Conservation (phyloP, 2,888 invertebrate species). For the Drosophila austrosaltans region DNA sequence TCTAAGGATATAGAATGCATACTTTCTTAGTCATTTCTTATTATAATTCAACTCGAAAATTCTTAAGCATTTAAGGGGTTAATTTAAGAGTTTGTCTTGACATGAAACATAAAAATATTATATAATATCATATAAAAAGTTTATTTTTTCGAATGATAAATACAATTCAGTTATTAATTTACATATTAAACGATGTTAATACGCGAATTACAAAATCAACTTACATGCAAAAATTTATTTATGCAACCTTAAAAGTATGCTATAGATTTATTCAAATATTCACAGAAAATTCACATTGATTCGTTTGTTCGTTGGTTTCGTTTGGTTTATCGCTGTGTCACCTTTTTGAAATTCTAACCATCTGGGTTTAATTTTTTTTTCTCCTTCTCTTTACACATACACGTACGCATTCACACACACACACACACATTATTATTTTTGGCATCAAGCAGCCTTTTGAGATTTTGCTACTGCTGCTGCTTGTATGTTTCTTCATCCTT, state of each 20-base stretch:
- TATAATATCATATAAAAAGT: too few relatives aligned
- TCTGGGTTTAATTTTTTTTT: background rate
- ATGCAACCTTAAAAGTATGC: background rate
- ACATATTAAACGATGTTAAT: too few relatives aligned
- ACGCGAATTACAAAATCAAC: background rate
- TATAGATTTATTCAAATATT: background rate
- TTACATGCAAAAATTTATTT: background rate
- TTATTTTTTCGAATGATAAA: too few relatives aligned
- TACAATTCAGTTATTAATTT: too few relatives aligned
- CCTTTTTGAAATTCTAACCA: background rate
- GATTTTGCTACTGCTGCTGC: conserved; percentile 55
- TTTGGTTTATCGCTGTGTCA: too few relatives aligned
- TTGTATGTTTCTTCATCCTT: conserved; percentile 39
- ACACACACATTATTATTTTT: conserved; percentile 56
- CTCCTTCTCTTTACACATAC: background rate
- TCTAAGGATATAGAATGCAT: too few relatives aligned
- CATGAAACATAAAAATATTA: too few relatives aligned
- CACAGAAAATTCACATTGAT: background rate
- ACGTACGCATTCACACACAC: background rate
- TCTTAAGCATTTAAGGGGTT: too few relatives aligned
- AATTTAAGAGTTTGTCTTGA: too few relatives aligned
- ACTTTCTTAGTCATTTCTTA: too few relatives aligned
- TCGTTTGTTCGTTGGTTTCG: background rate
- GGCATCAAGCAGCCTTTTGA: conserved; percentile 70
- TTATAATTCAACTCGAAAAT: too few relatives aligned